Percentiles rank a stretch among this genome's conserved stretches.
phyloP scores from a whole-genome alignment of 1,140 invertebrate genomes.

The Drosophila orena region DNA sequence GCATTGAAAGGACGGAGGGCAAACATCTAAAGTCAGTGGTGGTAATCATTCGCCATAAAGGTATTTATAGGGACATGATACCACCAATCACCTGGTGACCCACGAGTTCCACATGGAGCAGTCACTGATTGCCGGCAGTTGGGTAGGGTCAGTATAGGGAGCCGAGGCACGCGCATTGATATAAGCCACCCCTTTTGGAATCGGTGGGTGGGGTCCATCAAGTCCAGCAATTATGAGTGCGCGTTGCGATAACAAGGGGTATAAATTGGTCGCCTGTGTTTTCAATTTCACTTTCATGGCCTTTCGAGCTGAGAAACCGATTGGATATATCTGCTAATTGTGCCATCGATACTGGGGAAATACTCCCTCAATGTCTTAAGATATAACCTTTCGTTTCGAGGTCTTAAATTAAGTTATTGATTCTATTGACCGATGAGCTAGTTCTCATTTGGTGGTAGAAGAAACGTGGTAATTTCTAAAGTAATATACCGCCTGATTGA shows the following conservation, averaged over 20 bases:
- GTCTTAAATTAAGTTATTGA: too few relatives aligned
- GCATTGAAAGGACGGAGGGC: too few relatives aligned
- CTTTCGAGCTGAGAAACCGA: constrained; percentile 2
- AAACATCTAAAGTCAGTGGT: background rate
- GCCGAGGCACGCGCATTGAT: constrained; percentile 45
- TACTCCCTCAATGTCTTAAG: constrained; percentile 1
- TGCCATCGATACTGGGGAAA: constrained; percentile 1
- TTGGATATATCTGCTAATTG: constrained; percentile 45
- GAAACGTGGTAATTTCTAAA: background rate
- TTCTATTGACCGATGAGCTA: background rate
- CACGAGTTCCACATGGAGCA: constrained; percentile 24
- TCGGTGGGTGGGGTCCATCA: constrained; percentile 19
- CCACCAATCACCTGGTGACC: constrained; percentile 23
- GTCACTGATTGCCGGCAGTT: constrained; percentile 20
- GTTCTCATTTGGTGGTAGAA: background rate
- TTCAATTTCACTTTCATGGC: constrained; percentile 60
- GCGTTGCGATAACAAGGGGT: constrained; percentile 42
- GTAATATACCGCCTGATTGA: too few relatives aligned
- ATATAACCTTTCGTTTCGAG: background rate
- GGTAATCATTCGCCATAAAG: background rate
- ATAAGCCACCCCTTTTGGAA: constrained; percentile 12
- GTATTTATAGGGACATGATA: constrained; percentile 10
- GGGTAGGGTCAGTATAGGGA: constrained; percentile 57
- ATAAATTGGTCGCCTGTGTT: constrained; percentile 59
- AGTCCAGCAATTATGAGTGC: constrained; percentile 23